Conservation (phyloP, 2,113 vertebrate species). For the Odocoileus virginianus region DNA sequence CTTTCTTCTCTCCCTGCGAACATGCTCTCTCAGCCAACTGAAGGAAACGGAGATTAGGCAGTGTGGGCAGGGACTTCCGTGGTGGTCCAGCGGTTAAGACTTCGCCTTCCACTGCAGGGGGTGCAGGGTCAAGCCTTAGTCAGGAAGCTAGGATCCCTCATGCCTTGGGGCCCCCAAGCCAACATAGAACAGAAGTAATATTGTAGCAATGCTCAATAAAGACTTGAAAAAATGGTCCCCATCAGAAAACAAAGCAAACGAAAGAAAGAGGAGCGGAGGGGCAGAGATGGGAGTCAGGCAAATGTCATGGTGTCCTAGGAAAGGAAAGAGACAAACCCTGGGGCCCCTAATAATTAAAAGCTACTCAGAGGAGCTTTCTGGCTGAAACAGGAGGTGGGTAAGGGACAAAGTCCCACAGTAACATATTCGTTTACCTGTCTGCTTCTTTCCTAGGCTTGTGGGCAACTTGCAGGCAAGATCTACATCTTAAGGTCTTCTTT, state of each 20-base stretch:
- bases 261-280: not conserved
- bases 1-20: not conserved
- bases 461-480: not conserved
- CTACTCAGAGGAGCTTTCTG: not conserved
- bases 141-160: not conserved
- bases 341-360: not conserved
- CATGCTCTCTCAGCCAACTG: not conserved
- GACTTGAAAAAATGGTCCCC: not conserved
- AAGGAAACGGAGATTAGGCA: not conserved
- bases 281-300: not conserved
- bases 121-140: not conserved
- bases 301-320: not conserved
- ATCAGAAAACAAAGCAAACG: not conserved
- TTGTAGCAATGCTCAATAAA: not conserved
- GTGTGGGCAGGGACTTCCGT: not conserved
- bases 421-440: not conserved
- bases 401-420: not conserved
- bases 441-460: not conserved
- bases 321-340: not conserved
- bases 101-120: not conserved
- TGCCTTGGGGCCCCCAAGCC: not conserved
- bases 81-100: not conserved
- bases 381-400: not conserved
- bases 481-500: not conserved
- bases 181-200: not conserved